Base-by-base conservation (phyloP, 2,113 vertebrate species). In the Dermatemys mawii region DNA sequence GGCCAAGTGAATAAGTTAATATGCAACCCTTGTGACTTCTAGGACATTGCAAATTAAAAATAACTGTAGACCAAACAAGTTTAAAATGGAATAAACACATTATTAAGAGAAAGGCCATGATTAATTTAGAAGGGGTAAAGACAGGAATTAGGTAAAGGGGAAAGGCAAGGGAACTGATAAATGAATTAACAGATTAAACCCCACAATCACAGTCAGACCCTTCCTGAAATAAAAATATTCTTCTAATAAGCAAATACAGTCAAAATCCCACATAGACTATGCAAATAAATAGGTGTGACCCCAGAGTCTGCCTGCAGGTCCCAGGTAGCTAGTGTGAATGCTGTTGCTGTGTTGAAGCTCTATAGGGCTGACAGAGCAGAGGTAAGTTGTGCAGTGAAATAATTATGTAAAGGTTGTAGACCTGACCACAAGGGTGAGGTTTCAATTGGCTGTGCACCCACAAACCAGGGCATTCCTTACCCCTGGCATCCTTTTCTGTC, bases 101-200 rank as follows among this genome's bases (percentile, higher is more conserved):
- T n/a, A 67, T 67, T 67, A 44, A 32, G 48, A 89, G 73, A 14
- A 70, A 60, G 87, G 90, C 60, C 35, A 84, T 11, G 5, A 87
- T 57, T 79, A 86, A 79, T 51, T 24, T n/a, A 95, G 55, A 82
- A 81, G 70, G 81, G 78, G n/a, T 35, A 8, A 16, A 24, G 27
- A 75, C 32, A 83, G 85, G 13, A 87, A 79, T 81, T 94, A 95
- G 89, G 92, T 94, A 90, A 93, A 78, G 49, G 6, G 63, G 78
- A 29, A 76, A 84, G 87, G 63, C 55, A 87, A 81, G 32, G 21
- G 21, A 78, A 44, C 53, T 67, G 24, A 83, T 85, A n/a, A 67
- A 67, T 1, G 1, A 67, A 84, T 93, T 92, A 91, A 94, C 86
- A 78, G 84, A 4, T 32, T 84, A 4, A 96, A 78, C 29, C 73